phyloP scores from a whole-genome alignment of 2,888 invertebrate genomes.

The Notodonta ziczac region DNA sequence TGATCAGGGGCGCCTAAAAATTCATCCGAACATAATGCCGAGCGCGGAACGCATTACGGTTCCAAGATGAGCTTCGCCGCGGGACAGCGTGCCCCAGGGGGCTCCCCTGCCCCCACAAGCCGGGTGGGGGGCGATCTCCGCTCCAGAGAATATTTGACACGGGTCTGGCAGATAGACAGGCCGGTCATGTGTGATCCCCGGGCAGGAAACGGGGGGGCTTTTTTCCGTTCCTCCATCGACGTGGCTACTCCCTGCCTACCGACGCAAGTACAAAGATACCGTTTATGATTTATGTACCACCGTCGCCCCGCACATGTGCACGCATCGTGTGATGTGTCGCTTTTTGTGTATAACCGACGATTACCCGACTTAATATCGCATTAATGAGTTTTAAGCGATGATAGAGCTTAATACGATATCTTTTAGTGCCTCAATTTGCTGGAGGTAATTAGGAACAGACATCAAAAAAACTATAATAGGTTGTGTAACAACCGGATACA shows the following conservation, averaged over 20 bases:
- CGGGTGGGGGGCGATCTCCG: slow-evolving; percentile 77
- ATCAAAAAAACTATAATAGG: slow-evolving; percentile 34
- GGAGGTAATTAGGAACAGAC: slow-evolving; percentile 40
- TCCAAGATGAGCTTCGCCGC: slow-evolving; percentile 83
- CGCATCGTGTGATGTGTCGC: slow-evolving; percentile 64
- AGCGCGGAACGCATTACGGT: slow-evolving; percentile 80
- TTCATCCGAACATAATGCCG: slow-evolving; percentile 76
- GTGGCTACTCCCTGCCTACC: slow-evolving; percentile 68
- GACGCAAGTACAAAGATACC: slow-evolving; percentile 72
- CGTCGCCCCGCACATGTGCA: slow-evolving; percentile 77
- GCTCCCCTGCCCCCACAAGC: slow-evolving; percentile 65
- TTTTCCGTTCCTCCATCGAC: slow-evolving; percentile 80
- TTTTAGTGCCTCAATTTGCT: slow-evolving; percentile 50
- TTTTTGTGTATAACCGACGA: slow-evolving; percentile 72
- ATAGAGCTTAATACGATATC: slow-evolving; percentile 49
- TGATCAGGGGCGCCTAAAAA: slow-evolving; percentile 66
- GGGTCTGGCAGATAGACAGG: slow-evolving; percentile 85
- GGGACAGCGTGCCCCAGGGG: slow-evolving; percentile 82
- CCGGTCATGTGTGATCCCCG: slow-evolving; percentile 84
- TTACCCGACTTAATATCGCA: slow-evolving; percentile 54
- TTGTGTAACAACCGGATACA: slow-evolving; percentile 34
- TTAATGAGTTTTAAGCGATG: slow-evolving; percentile 61
- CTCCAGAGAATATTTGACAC: slow-evolving; percentile 85
- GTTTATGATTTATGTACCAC: slow-evolving; percentile 79
- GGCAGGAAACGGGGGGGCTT: slow-evolving; percentile 80